Conservation (phyloP, 2,113 vertebrate genomes). For the Ia io region DNA sequence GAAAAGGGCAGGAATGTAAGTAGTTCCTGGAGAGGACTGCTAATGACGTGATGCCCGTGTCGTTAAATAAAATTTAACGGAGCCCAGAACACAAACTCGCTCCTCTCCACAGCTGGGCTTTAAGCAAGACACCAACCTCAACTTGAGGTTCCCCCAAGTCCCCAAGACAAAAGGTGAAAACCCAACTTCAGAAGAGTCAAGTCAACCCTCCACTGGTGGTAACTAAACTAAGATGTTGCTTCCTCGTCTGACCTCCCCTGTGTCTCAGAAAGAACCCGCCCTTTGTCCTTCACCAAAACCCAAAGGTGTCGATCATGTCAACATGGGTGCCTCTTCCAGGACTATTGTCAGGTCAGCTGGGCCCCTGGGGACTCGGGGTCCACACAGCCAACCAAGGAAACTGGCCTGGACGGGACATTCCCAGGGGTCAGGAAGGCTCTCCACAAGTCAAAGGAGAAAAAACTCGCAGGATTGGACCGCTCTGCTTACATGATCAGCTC, state of each 20-base stretch:
- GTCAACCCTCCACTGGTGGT: too few relatives aligned
- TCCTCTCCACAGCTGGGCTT: not conserved
- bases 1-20: not conserved
- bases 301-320: fast-evolving
- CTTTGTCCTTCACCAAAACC: not conserved
- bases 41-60: fast-evolving
- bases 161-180: not conserved
- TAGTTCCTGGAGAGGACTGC: not conserved
- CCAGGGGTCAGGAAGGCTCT: not conserved
- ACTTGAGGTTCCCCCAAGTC: not conserved
- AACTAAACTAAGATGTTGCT: not conserved
- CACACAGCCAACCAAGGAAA: not conserved
- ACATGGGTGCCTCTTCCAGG: not conserved
- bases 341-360: too few relatives aligned
- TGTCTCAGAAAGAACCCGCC: not conserved
- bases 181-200: not conserved
- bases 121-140: not conserved
- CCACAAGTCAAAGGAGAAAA: not conserved
- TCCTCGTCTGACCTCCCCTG: not conserved
- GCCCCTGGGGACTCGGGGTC: not conserved
- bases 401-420: not conserved
- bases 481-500: not conserved
- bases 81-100: not conserved
- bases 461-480: not conserved
- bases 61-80: not conserved